Conservation (phyloP, 2,888 invertebrate genomes). For the Rhyacophila evoluta region DNA sequence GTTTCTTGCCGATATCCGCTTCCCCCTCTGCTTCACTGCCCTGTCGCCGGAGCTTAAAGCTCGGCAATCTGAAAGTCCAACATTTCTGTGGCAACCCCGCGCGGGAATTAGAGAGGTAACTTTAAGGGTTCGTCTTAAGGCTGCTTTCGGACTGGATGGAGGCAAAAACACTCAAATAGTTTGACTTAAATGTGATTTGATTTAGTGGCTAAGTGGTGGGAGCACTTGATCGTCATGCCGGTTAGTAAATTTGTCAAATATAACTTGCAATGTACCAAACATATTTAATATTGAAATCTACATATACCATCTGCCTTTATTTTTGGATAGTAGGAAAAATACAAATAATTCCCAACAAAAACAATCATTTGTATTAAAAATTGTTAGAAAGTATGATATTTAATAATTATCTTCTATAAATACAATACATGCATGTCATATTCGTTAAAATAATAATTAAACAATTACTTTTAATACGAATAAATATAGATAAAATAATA, state of each 20-base stretch:
- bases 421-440: too few species aligned
- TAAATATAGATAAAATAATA: too few species aligned
- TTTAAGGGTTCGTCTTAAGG: slow-evolving; percentile 14
- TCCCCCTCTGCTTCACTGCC: not conserved
- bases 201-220: not conserved
- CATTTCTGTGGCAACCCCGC: slow-evolving; percentile 16
- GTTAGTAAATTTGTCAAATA: not conserved
- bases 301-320: too few species aligned
- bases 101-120: slow-evolving; percentile 15
- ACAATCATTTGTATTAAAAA: too few species aligned
- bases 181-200: not conserved
- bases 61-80: slow-evolving; percentile 19
- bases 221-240: not conserved
- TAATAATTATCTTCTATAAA: too few species aligned
- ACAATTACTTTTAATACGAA: too few species aligned
- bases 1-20: not conserved
- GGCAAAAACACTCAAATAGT: slow-evolving; percentile 11
- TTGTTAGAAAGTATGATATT: too few species aligned
- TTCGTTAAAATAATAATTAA: too few species aligned
- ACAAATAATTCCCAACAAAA: too few species aligned
- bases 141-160: not conserved
- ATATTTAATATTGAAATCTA: too few species aligned
- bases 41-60: not conserved
- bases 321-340: too few species aligned
- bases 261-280: too few species aligned